A percentile compares a stretch with the other conserved stretches of the same genome.
Conservation (phyloP, 64 coral and sea anemone genomes). For the Astreopora myriophthalma region DNA sequence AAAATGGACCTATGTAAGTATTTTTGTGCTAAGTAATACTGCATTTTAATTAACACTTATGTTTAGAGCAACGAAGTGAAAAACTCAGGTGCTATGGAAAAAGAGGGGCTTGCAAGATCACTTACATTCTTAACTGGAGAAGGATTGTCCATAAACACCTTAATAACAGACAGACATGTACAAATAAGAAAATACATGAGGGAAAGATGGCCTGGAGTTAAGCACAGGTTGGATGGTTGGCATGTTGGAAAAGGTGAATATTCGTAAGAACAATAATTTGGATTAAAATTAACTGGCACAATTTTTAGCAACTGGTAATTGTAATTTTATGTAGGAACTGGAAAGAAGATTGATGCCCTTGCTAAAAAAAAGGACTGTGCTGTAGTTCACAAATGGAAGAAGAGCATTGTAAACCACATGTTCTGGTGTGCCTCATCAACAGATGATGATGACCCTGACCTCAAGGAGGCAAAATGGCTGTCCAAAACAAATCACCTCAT, state of each 20-base stretch:
- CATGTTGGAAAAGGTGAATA: constrained; percentile 28
- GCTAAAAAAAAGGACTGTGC: too few species aligned
- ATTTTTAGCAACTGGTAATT: too few species aligned
- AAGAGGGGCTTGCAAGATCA: constrained; percentile 8
- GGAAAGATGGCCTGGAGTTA: constrained; percentile 13
- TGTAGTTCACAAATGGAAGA: too few species aligned
- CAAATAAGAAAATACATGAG: constrained; percentile 27
- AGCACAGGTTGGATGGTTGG: constrained; percentile 38
- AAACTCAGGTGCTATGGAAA: constrained; percentile 43
- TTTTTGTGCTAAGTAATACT: neutral
- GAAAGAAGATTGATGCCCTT: too few species aligned
- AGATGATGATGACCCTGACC: too few species aligned
- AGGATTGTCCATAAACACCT: neutral
- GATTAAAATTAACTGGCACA: too few species aligned
- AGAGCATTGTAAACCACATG: too few species aligned
- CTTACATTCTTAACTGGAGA: neutral
- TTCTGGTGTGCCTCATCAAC: too few species aligned
- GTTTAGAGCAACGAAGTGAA: constrained; percentile 62
- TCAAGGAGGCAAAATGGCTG: too few species aligned
- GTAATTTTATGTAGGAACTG: too few species aligned
- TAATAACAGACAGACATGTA: constrained; percentile 39
- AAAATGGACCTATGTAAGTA: neutral
- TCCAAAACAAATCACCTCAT: too few species aligned
- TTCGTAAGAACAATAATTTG: too few species aligned
- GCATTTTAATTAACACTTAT: neutral